Percentiles rank a stretch among this genome's conserved stretches.
phyloP scores from a whole-genome alignment of 2,113 vertebrate genomes.

The Salvelinus alpinus region DNA sequence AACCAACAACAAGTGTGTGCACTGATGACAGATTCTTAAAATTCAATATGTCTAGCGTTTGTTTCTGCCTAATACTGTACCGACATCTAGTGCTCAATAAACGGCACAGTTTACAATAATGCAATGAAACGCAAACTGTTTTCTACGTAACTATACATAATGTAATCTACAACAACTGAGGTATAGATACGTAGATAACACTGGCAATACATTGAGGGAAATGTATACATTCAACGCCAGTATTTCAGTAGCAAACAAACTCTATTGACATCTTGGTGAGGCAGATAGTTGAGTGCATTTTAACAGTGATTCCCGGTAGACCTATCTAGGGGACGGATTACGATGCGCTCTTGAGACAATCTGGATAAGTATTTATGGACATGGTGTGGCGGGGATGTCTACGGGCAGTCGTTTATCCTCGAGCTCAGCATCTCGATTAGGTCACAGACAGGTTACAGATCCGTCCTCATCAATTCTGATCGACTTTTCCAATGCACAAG shows the following conservation, averaged over 20 bases:
- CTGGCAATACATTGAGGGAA: not conserved
- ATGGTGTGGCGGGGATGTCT: conserved; percentile 32
- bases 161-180: no score
- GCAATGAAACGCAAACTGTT: not conserved
- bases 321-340: conserved; percentile 52
- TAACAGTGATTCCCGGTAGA: conserved; percentile 47
- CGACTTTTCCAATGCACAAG: conserved; percentile 48
- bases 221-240: not conserved
- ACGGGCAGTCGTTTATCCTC: conserved; percentile 55
- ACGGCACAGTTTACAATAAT: not conserved
- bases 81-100: conserved; percentile 59
- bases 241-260: not conserved
- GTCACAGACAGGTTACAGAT: conserved; percentile 33
- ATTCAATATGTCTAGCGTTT: no score
- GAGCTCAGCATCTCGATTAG: conserved; percentile 30
- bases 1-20: no score
- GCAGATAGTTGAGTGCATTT: conserved; percentile 51
- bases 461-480: conserved; percentile 49
- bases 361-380: conserved; percentile 59
- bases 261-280: not conserved
- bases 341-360: conserved; percentile 61
- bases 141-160: no score
- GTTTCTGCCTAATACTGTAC: conserved; percentile 35
- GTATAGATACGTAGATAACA: not conserved
- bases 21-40: no score